phyloP scores from a whole-genome alignment of 1,140 invertebrate species.

The Drosophila athabasca region DNA sequence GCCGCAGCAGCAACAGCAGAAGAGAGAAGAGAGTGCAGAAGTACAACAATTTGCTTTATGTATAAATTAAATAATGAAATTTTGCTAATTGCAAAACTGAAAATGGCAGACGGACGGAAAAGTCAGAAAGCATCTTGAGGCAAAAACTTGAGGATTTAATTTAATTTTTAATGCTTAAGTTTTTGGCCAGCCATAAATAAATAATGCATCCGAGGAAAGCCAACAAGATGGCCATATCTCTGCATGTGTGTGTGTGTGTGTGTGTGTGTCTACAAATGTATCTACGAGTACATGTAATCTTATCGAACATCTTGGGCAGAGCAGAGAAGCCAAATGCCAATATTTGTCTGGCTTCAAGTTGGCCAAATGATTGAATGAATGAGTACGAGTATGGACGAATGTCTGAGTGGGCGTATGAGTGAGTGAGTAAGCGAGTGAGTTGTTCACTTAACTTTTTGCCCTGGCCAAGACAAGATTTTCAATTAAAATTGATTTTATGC shows the following conservation, averaged over 20 bases:
- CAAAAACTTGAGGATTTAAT: constrained; percentile 61
- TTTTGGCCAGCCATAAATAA: constrained; percentile 66
- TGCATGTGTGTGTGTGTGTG: neutral
- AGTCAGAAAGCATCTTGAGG: constrained; percentile 38
- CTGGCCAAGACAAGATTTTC: constrained; percentile 72
- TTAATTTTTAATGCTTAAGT: constrained; percentile 77
- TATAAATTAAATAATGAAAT: constrained; percentile 74
- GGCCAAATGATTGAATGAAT: constrained; percentile 39
- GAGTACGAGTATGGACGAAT: neutral
- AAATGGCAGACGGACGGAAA: constrained; percentile 24
- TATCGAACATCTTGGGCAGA: constrained; percentile 52
- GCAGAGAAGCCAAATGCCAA: constrained; percentile 63
- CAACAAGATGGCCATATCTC: neutral
- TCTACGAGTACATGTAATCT: constrained; percentile 21
- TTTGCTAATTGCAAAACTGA: constrained; percentile 63
- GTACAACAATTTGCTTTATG: constrained; percentile 42
- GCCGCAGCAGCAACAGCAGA: too few species aligned
- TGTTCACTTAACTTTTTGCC: constrained; percentile 73
- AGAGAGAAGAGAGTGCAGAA: constrained; percentile 37
- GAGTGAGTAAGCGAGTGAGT: constrained; percentile 28
- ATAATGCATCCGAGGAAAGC: constrained; percentile 12
- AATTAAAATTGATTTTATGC: constrained; percentile 82
- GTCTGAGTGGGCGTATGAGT: constrained; percentile 18
- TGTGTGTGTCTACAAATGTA: neutral
- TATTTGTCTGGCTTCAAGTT: constrained; percentile 55